Conservation (phyloP, 2,888 invertebrate species). For the Dolichomitus sp. region DNA sequence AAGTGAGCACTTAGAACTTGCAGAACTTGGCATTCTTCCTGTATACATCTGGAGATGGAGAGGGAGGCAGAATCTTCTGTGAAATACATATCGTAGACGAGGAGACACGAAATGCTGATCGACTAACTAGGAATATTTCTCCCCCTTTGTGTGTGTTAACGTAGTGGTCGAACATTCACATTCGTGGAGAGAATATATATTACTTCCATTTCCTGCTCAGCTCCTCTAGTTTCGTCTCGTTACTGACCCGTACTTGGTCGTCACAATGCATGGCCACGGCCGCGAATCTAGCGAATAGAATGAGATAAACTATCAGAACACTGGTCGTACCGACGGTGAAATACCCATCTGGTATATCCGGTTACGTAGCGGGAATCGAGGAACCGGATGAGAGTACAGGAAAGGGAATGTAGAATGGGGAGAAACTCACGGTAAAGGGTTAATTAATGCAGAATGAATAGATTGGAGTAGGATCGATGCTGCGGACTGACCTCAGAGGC, state of each 20-base stretch:
- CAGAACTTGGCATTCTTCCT: background rate
- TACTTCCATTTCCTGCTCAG: slow-evolving; percentile 15
- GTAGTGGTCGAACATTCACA: slow-evolving; percentile 6
- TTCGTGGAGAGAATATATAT: slow-evolving; percentile 3
- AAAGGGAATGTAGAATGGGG: background rate
- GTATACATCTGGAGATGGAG: background rate
- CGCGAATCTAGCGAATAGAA: slow-evolving; percentile 38
- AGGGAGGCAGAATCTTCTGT: slow-evolving; percentile 9
- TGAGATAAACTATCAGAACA: slow-evolving; percentile 35
- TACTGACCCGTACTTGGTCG: slow-evolving; percentile 24
- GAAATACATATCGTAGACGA: background rate
- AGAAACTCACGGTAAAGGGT: slow-evolving; percentile 33
- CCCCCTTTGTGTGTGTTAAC: slow-evolving; percentile 2
- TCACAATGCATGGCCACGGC: background rate
- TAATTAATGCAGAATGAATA: slow-evolving; percentile 57
- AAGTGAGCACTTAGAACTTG: slow-evolving; percentile 20
- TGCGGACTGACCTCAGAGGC: slow-evolving; percentile 52
- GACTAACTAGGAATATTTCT: slow-evolving; percentile 40
- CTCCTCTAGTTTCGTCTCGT: slow-evolving; percentile 16
- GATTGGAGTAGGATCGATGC: slow-evolving; percentile 36
- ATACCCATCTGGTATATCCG: slow-evolving; percentile 32
- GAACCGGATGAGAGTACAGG: slow-evolving; percentile 42
- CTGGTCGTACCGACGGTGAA: slow-evolving; percentile 42
- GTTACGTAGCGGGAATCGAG: slow-evolving; percentile 32
- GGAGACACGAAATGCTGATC: slow-evolving; percentile 27